A percentile compares a stretch with the other conserved stretches of the same genome.
Evolutionary conservation across 1,140 invertebrate species (phyloP).

Genomic region (Hylaeus anthracinus): DNA sequence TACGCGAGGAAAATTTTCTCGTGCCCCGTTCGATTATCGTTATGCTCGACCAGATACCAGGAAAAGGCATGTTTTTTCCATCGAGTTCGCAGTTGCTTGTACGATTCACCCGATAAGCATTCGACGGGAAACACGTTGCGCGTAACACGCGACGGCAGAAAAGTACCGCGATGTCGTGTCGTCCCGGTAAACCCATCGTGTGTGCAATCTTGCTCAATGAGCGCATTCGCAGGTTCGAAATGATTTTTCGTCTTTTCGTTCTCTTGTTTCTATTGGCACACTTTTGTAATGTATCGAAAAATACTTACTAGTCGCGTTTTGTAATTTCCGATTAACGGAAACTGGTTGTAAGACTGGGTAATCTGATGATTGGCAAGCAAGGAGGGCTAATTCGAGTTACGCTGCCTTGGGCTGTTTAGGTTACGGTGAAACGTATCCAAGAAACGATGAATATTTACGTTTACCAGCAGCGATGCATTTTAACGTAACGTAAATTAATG

Average conservation of each 20-base stretch:
- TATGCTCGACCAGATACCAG: background rate
- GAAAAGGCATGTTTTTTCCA: background rate
- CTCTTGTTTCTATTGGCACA: too few relatives aligned
- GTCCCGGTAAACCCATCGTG: too few relatives aligned
- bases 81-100: background rate
- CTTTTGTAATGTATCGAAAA: too few relatives aligned
- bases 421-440: too few relatives aligned
- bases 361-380: too few relatives aligned
- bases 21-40: background rate
- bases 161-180: background rate
- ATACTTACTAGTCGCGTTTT: conserved; percentile 57
- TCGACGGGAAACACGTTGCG: background rate
- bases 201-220: too few relatives aligned
- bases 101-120: conserved; percentile 15
- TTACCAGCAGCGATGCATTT: background rate
- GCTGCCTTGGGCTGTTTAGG: too few relatives aligned
- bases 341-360: too few relatives aligned
- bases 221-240: background rate
- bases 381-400: too few relatives aligned
- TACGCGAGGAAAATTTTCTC: conserved; percentile 23
- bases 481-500: background rate
- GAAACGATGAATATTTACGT: conserved; percentile 8
- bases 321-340: conserved; percentile 54
- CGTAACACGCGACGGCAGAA: background rate
- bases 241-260: background rate